phyloP scores from a whole-genome alignment of 2,113 vertebrate genomes.

The Phoxinus phoxinus region DNA sequence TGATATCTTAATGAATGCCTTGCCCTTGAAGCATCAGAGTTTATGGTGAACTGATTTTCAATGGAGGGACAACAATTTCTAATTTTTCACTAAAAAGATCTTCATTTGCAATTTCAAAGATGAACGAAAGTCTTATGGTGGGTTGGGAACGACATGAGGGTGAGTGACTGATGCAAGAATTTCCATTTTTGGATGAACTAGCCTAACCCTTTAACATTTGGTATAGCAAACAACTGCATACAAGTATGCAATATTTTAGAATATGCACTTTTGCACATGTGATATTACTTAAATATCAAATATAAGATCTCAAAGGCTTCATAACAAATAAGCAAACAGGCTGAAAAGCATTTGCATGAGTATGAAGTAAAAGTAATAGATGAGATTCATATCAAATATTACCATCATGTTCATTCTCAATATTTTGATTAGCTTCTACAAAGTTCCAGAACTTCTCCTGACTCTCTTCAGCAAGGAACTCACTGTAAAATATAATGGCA shows the following conservation, averaged over 20 bases:
- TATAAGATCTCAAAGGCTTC: background rate
- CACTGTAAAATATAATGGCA: constrained; percentile 76
- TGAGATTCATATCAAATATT: constrained; percentile 66
- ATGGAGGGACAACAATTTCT: no score
- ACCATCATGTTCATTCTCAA: constrained; percentile 84
- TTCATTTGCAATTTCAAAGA: no score
- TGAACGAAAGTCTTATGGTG: no score
- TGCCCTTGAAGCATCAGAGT: no score
- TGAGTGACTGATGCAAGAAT: no score
- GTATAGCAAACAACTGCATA: background rate
- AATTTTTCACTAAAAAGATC: no score
- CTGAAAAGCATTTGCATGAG: background rate
- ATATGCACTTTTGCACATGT: background rate
- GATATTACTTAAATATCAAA: background rate
- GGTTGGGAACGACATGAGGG: no score
- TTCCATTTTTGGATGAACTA: no score
- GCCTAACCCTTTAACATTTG: no score
- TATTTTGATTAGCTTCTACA: constrained; percentile 87
- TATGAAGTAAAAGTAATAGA: background rate
- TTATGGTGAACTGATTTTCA: no score
- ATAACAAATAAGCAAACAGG: background rate
- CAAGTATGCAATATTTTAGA: background rate
- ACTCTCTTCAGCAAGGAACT: constrained; percentile 96
- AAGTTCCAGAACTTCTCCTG: constrained; percentile 97
- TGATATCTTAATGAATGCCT: no score